These are phyloP conservation scores for Isoperla grammatica DNA, from an alignment of 2,888 invertebrate genomes.

Conservation along the genomic window DNA sequence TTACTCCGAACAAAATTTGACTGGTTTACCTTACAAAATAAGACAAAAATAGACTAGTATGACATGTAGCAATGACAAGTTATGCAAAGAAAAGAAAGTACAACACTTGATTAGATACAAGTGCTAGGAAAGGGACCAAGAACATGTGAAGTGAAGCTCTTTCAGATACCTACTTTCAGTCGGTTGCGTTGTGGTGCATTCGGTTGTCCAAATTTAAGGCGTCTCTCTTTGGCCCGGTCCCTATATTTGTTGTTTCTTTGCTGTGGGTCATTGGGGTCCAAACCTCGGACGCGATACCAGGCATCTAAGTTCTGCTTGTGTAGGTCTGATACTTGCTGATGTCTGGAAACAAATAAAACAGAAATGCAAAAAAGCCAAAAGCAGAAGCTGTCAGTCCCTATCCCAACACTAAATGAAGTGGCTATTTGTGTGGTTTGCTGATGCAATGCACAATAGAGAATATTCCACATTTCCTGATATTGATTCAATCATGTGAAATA, in stretches of 20 bases:
- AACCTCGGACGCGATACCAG: conserved; percentile 45
- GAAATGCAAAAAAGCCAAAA: not conserved
- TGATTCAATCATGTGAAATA: no score
- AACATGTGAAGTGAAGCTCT: not conserved
- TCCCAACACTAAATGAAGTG: no score
- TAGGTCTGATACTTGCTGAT: conserved; percentile 87
- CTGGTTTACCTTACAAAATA: no score
- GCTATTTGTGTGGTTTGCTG: not conserved
- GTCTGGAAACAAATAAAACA: conserved; percentile 47
- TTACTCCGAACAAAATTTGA: no score
- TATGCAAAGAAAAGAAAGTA: not conserved
- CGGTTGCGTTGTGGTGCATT: conserved; percentile 70
- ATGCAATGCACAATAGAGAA: no score
- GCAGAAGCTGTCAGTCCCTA: no score
- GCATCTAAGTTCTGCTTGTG: conserved; percentile 81
- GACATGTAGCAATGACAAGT: no score
- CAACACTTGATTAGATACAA: not conserved
- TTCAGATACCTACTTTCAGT: conserved; percentile 46
- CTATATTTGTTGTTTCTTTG: conserved; percentile 59
- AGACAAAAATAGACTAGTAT: no score
- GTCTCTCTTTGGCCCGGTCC: conserved; percentile 92
- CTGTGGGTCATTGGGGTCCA: conserved; percentile 46
- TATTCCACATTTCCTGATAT: no score
- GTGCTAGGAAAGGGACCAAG: not conserved
- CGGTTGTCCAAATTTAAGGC: conserved; percentile 88